Evolutionary conservation across 2,888 invertebrate species (phyloP).

Genomic region (Amblyjoppa proteus): DNA sequence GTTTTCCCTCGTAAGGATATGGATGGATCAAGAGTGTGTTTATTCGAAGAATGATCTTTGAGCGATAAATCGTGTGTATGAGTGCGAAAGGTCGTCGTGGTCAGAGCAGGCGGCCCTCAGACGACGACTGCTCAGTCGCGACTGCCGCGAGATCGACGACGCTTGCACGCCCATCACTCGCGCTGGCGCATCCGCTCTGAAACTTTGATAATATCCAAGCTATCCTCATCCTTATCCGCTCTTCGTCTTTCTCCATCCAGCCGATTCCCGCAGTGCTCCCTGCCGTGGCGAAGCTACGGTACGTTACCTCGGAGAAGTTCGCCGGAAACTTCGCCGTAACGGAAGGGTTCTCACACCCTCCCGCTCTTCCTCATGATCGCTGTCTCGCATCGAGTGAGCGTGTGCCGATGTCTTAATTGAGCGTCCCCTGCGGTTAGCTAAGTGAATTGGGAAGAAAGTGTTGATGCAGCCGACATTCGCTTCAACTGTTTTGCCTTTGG

Average conservation of each 20-base stretch:
- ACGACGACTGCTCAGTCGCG: constrained; percentile 1
- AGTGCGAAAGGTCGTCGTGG: constrained; percentile 4
- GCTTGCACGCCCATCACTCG: constrained; percentile 4
- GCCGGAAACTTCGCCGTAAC: constrained; percentile 52
- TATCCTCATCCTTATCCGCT: background rate
- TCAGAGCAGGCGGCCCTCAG: constrained; percentile 7
- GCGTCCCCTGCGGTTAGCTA: constrained; percentile 35
- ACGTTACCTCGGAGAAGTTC: constrained; percentile 56
- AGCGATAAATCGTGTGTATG: background rate
- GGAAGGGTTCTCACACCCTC: constrained; percentile 23
- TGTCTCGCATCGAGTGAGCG: constrained; percentile 35
- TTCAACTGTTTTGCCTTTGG: background rate
- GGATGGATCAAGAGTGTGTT: background rate
- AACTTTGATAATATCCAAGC: constrained; percentile 80
- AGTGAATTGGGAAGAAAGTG: constrained; percentile 9
- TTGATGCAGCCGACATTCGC: constrained; percentile 1
- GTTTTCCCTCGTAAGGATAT: background rate
- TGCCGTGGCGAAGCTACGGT: constrained; percentile 54
- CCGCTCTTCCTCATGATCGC: background rate
- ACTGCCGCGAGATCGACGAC: constrained; percentile 20
- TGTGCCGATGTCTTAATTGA: constrained; percentile 74
- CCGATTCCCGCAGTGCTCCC: constrained; percentile 33
- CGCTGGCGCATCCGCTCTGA: constrained; percentile 56
- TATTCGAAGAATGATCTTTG: background rate
- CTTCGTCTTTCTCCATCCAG: background rate